A percentile compares a stretch with the other conserved stretches of the same genome.
phyloP scores from a whole-genome alignment of 2,888 invertebrate genomes.

The Cinara cedri region DNA sequence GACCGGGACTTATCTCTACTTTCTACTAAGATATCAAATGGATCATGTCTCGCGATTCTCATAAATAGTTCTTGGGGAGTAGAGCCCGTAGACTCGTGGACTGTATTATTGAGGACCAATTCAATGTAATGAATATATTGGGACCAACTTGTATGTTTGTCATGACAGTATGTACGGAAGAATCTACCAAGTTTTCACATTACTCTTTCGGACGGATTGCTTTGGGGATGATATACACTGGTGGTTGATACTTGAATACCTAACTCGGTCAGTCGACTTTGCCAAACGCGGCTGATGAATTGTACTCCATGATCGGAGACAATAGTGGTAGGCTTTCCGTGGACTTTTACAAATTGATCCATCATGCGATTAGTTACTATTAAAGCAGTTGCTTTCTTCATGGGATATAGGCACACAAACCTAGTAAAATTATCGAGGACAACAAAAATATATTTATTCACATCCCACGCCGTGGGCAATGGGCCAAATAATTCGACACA shows the following conservation, averaged over 20 bases:
- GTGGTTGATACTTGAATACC: neutral
- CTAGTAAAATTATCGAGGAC: neutral
- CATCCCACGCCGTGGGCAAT: too few relatives aligned
- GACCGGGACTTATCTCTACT: too few relatives aligned
- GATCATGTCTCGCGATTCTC: neutral
- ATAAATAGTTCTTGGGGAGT: neutral
- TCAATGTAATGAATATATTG: neutral
- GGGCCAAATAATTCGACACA: too few relatives aligned
- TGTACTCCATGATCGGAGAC: neutral
- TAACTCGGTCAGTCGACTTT: neutral
- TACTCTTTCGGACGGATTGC: neutral
- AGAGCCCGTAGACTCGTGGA: too few relatives aligned
- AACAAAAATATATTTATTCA: neutral
- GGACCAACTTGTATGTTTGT: neutral
- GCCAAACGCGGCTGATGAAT: neutral
- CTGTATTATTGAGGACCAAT: neutral
- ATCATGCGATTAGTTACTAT: neutral
- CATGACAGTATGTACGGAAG: neutral
- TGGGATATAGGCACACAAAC: neutral
- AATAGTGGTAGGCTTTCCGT: neutral
- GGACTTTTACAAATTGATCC: neutral
- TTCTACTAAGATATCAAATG: too few relatives aligned
- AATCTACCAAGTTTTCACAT: neutral
- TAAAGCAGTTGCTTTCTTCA: neutral
- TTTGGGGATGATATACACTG: neutral